Percentiles rank a stretch among this genome's conserved stretches.
Evolutionary conservation across 2,797 vertebrate species (phyloP).

Genomic region (Molossus alvarezi): DNA sequence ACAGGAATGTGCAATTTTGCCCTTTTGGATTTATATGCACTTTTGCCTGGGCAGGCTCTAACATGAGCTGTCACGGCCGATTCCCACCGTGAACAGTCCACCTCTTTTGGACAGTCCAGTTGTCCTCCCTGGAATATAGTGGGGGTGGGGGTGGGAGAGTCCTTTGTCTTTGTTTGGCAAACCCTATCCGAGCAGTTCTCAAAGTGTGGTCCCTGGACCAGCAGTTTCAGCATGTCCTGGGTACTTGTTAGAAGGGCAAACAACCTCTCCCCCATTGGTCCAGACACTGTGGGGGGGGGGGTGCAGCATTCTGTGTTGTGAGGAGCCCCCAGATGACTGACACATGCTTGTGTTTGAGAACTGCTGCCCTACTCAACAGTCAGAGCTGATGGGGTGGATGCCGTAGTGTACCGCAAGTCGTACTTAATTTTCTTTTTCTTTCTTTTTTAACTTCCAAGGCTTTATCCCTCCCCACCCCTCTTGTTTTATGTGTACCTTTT

Average conservation of each 20-base stretch:
- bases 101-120: background rate
- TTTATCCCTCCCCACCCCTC: background rate
- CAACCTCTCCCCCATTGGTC: rapidly evolving
- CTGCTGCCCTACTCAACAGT: background rate
- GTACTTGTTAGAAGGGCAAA: background rate
- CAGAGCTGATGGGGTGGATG: too few relatives aligned
- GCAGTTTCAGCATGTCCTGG: background rate
- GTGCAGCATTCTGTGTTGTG: background rate
- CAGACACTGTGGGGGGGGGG: background rate
- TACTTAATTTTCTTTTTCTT: background rate
- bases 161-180: background rate
- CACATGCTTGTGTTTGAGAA: background rate
- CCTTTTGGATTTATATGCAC: background rate
- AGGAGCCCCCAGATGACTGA: background rate
- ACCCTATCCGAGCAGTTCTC: background rate
- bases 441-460: background rate
- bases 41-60: background rate
- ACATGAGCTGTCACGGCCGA: background rate
- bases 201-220: background rate
- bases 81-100: background rate
- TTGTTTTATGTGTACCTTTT: background rate
- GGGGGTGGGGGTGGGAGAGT: background rate
- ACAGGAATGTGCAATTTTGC: background rate
- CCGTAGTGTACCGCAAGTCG: background rate
- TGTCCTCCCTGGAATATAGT: background rate